Base-by-base conservation (phyloP, 2,113 vertebrate genomes). In the Benitochromis conjunctus region DNA sequence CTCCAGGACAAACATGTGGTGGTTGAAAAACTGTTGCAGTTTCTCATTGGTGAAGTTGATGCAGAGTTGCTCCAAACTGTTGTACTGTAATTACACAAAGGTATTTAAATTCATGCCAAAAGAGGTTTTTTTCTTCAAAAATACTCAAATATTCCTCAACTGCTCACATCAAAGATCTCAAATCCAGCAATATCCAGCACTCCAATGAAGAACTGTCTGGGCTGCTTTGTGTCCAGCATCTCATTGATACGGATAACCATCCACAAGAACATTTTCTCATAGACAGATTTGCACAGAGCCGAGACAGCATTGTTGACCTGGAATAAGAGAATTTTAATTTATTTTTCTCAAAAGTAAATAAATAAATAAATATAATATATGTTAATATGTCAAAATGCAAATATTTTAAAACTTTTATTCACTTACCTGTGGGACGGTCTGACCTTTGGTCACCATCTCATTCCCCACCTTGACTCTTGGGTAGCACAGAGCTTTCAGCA, bases 21-120 rank as follows among this genome's bases (percentile, higher is more conserved):
- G 97, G 89, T 97, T 97, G 95, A 97, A 97, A 51, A 97, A 97
- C 96, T 98, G 97, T 92, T 98, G 97, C 95, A 98, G 97, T 94
- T 97, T 97, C 93, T 98, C 97, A 82, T 98, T 98, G 88, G 97
- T 97, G 95, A 97, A 97, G 91, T 97, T 97, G 91, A 98, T 98
- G 89, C 97, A 97, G 69, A 98, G 93, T 94, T 97, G 97, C 77
- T 98, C 97, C 94, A 98, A 86, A 83, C 96, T 98, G 94, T 98
- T 98, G 26, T 76, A 98, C 98, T 98, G 60, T 29, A 16, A 58
- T 0, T 5, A 0, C 16, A 60, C 14, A 60, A 60, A 60, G 16
- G 96, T 96, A 87, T 19, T 66, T 69, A 7, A 97, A 97, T 90
- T 98, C 14, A 4, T 31, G 0, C 5, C 14, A 31, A 11, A 41